Base-by-base conservation (phyloP, 2,113 vertebrate genomes). In the Percopsis transmontana region DNA sequence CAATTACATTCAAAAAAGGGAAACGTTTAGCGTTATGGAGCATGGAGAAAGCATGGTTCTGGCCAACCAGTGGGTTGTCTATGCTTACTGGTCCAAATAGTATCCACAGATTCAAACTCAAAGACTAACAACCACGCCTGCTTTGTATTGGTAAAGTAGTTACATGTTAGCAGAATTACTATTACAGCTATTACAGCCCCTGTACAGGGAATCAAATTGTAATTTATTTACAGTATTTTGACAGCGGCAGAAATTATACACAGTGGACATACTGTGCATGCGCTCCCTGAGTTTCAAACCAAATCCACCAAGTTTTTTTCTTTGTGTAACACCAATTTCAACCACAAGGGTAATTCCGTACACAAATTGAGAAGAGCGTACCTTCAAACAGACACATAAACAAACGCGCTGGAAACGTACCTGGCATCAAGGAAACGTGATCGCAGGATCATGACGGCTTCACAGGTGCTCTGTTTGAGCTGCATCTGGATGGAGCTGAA, bases 401-500 rank as follows among this genome's bases (percentile, higher is more conserved):
- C 1, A 58, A 1, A 21, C 23, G 58, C 1, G 58, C 41, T 47
- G 45, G 44, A 66, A 53, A 88, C 94, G 88, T 81, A 98, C 97
- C 97, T 93, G 18, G 97, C 97, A 0, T 98, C 97, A 65, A 99
- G 95, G 79, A 99, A 99, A 64, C 97, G 95, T 8, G 97, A 99
- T 72, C 97, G 95, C 88, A 99, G 91, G 92, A 99, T 99, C 97
- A 99, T 99, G 87, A 99, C 97, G 0, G 97, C 97, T 84, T 99
- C 97, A 0, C 97, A 99, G 2, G 97, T 99, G 94, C 97, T 99
- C 89, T 98, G 97, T 67, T 99, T 99, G 24, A 99, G 90, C 90
- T 99, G 97, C 96, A 99, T 99, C 94, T 99, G 97, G 92, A 99
- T 99, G 90, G 96, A 98, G 92, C 95, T 98, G 94, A 99, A 99